Conservation (phyloP, 2,113 vertebrate species). For the Cyprinus carpio region DNA sequence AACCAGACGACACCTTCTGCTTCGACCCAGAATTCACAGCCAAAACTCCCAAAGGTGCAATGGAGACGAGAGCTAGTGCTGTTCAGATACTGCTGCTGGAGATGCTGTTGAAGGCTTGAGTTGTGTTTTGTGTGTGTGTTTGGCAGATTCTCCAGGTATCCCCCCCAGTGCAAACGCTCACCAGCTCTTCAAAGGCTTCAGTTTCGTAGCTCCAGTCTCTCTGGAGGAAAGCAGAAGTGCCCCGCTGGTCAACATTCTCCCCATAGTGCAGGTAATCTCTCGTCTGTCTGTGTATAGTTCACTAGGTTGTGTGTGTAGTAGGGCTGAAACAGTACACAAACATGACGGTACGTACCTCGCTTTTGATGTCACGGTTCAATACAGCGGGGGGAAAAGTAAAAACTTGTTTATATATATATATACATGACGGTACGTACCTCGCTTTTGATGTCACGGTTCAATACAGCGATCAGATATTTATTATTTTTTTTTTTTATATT, state of each 20-base stretch:
- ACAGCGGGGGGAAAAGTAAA: too few species aligned
- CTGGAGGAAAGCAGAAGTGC: slow-evolving; percentile 91
- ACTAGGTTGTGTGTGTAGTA: neutral
- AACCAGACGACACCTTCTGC: slow-evolving; percentile 97
- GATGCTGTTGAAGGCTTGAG: neutral
- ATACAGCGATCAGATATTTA: too few species aligned
- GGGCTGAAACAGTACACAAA: too few species aligned
- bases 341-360: too few species aligned
- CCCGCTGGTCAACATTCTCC: slow-evolving; percentile 86
- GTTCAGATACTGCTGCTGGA: too few species aligned
- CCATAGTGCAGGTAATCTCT: slow-evolving; percentile 87
- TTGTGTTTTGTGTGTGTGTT: slow-evolving; percentile 36
- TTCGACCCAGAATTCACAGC: slow-evolving; percentile 99
- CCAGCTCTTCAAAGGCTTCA: slow-evolving; percentile 99
- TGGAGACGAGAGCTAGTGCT: neutral
- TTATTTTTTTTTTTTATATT: too few species aligned
- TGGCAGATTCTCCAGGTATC: slow-evolving; percentile 93
- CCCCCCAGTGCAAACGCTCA: slow-evolving; percentile 96
- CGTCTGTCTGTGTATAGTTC: neutral
- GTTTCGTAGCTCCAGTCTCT: slow-evolving; percentile 89
- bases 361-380: too few species aligned
- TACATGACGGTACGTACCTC: too few species aligned
- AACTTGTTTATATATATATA: too few species aligned
- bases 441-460: too few species aligned
- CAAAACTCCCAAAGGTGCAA: slow-evolving; percentile 95